These are phyloP conservation scores for Notodonta ziczac DNA, from an alignment of 2,888 invertebrate species.

Conservation along the genomic window DNA sequence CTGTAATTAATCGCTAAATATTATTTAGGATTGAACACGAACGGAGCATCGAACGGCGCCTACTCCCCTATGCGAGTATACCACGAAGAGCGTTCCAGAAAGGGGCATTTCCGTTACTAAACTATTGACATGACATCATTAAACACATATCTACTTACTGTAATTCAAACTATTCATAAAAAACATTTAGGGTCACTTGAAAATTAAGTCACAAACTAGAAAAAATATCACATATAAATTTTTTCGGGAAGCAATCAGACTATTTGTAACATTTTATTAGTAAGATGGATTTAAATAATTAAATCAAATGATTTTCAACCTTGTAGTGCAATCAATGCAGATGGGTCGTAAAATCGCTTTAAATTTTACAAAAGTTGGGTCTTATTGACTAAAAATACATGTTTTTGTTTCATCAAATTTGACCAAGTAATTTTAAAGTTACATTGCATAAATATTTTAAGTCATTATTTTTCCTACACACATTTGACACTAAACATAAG, in stretches of 20 bases:
- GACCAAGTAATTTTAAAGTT: too few species aligned
- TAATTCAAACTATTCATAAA: neutral
- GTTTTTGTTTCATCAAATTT: too few species aligned
- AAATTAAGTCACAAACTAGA: neutral
- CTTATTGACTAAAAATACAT: too few species aligned
- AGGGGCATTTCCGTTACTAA: conserved; percentile 93
- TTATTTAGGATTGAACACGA: conserved; percentile 85
- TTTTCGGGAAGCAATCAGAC: too few species aligned
- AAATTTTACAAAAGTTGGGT: too few species aligned
- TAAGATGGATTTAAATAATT: too few species aligned
- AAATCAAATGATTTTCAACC: neutral
- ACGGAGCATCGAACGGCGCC: conserved; percentile 86
- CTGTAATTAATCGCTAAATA: neutral
- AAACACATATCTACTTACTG: neutral
- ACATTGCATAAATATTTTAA: too few species aligned
- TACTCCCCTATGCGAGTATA: conserved; percentile 92
- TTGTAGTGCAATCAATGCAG: neutral
- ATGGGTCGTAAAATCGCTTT: too few species aligned
- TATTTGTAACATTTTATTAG: too few species aligned
- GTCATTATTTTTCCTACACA: too few species aligned
- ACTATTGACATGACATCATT: conserved; percentile 4
- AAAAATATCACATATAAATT: too few species aligned
- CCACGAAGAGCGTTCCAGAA: conserved; percentile 91
- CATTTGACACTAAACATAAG: too few species aligned
- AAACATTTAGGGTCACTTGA: neutral